Conservation (phyloP, 2,113 vertebrate genomes). For the Heterocephalus glaber region DNA sequence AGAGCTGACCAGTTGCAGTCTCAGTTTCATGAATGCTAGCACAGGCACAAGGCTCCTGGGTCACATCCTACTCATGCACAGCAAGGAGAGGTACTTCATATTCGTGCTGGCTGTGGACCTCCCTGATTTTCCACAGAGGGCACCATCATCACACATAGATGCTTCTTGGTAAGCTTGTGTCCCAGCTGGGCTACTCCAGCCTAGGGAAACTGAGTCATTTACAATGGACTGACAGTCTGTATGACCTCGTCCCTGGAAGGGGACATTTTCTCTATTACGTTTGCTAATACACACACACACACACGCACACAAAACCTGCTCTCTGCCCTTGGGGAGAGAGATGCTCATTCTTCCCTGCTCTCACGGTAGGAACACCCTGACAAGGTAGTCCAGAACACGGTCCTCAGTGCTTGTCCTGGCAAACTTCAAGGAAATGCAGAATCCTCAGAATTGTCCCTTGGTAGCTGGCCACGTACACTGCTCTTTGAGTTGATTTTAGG, state of each 20-base stretch:
- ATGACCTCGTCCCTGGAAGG: background rate
- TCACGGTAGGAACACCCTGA: background rate
- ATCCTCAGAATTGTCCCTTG: background rate
- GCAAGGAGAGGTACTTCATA: background rate
- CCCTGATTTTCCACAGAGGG: background rate
- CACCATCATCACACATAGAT: background rate
- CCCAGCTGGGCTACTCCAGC: background rate
- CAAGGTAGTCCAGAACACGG: background rate
- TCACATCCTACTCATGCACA: background rate
- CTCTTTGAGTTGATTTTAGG: background rate
- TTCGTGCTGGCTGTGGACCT: background rate
- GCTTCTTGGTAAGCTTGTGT: background rate
- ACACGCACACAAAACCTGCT: background rate
- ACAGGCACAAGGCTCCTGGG: background rate
- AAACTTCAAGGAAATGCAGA: background rate
- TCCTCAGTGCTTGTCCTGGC: background rate
- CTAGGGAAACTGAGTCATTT: background rate
- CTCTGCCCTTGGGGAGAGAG: background rate
- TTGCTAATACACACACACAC: background rate
- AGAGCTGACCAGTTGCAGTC: background rate
- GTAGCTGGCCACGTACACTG: background rate
- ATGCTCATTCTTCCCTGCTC: background rate
- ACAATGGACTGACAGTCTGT: background rate
- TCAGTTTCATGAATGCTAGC: background rate
- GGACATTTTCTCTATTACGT: background rate